Evolutionary conservation across 2,797 vertebrate genomes (phyloP).

Genomic region (Glossophaga mutica): DNA sequence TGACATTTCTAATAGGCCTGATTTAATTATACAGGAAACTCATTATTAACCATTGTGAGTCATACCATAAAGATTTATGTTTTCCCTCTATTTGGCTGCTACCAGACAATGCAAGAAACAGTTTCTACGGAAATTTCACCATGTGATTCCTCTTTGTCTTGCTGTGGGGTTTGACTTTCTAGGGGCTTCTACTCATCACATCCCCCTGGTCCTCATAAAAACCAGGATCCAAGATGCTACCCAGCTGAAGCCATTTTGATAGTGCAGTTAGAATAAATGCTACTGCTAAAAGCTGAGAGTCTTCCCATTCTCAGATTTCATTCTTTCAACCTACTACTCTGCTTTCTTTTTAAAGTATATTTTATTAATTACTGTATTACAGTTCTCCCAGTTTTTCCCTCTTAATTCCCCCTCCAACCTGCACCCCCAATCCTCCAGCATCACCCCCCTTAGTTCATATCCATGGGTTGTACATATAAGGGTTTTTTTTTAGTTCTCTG

Average conservation of each 20-base stretch:
- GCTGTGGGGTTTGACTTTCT: not conserved
- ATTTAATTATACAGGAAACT: not conserved
- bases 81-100: not conserved
- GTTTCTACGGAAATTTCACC: not conserved
- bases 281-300: not conserved
- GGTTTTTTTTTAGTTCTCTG: no score
- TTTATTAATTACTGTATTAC: no score
- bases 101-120: not conserved
- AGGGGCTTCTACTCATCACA: not conserved
- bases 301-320: not conserved
- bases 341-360: not conserved
- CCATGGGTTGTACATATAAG: no score
- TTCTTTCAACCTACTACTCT: not conserved
- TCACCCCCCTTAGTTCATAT: no score
- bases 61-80: not conserved
- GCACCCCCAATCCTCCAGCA: no score
- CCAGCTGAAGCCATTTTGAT: not conserved
- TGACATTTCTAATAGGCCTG: not conserved
- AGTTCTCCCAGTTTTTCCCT: no score
- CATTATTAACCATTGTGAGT: not conserved
- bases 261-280: not conserved
- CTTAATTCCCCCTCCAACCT: no score
- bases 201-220: not conserved
- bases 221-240: not conserved
- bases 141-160: not conserved